phyloP scores from a whole-genome alignment of 2,113 vertebrate genomes.

The Pongo pygmaeus region DNA sequence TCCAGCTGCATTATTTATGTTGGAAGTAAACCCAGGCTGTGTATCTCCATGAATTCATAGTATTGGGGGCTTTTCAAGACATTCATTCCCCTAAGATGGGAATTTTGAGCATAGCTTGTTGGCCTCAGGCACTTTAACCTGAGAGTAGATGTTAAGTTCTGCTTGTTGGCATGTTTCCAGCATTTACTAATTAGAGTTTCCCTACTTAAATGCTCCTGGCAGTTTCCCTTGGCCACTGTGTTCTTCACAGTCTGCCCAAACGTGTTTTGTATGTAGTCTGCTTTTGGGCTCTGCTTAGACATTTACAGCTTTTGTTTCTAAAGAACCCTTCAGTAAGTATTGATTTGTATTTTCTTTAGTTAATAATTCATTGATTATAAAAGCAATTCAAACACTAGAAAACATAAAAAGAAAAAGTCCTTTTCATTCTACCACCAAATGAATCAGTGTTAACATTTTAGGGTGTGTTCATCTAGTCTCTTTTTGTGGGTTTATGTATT shows the following conservation, averaged over 20 bases:
- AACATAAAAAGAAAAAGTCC: constrained; percentile 18
- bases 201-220: constrained; percentile 19
- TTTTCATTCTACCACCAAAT: not conserved
- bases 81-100: not conserved
- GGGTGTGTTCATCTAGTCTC: not conserved
- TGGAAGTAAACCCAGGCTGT: not conserved
- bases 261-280: constrained; percentile 35
- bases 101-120: constrained; percentile 47
- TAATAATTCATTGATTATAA: constrained; percentile 47
- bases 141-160: constrained; percentile 37
- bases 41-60: constrained; percentile 32
- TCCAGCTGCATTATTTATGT: constrained; percentile 37
- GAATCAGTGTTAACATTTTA: constrained; percentile 13
- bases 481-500: not conserved
- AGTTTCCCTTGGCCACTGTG: constrained; percentile 22
- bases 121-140: not conserved
- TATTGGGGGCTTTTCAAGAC: not conserved
- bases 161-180: not conserved
- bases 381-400: constrained; percentile 7
- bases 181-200: constrained; percentile 42
- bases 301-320: constrained; percentile 37
- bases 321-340: constrained; percentile 28
- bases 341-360: constrained; percentile 32
- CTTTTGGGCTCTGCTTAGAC: constrained; percentile 30
- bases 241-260: constrained; percentile 16